Evolutionary conservation across 1,140 invertebrate species (phyloP), one percentile per base, ranked within the genome.

Genomic region (Drosophila bifasciata): DNA sequence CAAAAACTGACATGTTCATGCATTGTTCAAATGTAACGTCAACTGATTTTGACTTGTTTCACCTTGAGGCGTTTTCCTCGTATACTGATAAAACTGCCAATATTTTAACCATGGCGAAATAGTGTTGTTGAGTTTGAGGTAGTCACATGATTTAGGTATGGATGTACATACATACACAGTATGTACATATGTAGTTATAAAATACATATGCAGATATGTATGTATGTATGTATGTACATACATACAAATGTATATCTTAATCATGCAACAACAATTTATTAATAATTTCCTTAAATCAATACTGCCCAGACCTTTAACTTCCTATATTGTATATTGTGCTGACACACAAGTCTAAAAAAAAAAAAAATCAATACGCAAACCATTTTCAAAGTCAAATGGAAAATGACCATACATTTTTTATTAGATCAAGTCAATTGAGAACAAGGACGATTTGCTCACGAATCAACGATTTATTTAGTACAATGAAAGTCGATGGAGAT

Each of bases 391-490:
- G 58, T 71, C 75, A 44, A 19, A 9, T 40, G 28, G 25, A 56
- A 56, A 56, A 46, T 52, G 25, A 19, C 63, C 46, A 66, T 46
- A 56, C 61, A 76, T 61, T 61, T 45, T 61, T 61, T 36, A 75
- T 67, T 74, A 44, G 40, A 67, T 60, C 50, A 16, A 41, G 17
- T 9, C 57, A 76, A 76, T 76, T 76, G 49, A 57, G 52, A 76
- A 69, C 73, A 70, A 76, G 73, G 73, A 76, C 63, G 39, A 53
- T 56, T 68, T 23, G 44, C 13, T 43, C 21, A 51, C 32, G 45
- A 40, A 61, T 43, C 39, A 45, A 41, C 40, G 46, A 58, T 48
- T 43, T 43, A 64, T 49, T 25, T 41, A 57, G 41, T 23, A 15
- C 8, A 25, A 5, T 36, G 7, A 25, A 3, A 63, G 39, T 67